Evolutionary conservation across 2,797 vertebrate species (phyloP), one percentile per base, ranked within the genome.

Genomic region (Carapus acus): DNA sequence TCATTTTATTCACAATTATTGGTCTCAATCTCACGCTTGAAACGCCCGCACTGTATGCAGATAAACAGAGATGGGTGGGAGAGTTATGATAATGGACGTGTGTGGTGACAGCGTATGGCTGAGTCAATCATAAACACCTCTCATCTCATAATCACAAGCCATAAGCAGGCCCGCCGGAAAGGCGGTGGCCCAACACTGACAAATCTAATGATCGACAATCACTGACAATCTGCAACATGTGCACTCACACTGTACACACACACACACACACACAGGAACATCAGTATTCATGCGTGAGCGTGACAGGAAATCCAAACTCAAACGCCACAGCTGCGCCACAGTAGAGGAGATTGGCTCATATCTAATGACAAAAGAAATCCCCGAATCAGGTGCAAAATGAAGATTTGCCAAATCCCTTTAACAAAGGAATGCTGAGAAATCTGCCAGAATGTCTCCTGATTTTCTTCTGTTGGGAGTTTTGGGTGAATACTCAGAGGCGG

Each of bases 61-160:
- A 76, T 79, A 45, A 80, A 58, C 64, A 41, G 59, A 52, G 73
- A 67, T 65, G 62, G 66, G 70, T 73, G 38, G 20, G 45, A 44
- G 67, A 82, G 71, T 76, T 78, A 80, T 66, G 69, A 73, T 87
- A 85, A 83, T 84, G 70, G 57, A 52, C 72, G 66, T 58, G 69
- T 81, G 72, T 77, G 71, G 71, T 76, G 81, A 81, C 76, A 76
- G 80, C 62, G 54, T 65, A 82, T 73, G 76, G 78, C 73, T 82
- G 73, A 84, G 77, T 86, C 84, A 82, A 83, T 87, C 83, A 80
- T 39, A 71, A 73, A 75, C 48, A 57, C 58, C 75, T 85, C 82
- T 87, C 65, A 82, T 84, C 81, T 82, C 71, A 20, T 82, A 79
- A 86, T 77, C 82, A 80, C 62, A 77, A 83, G 77, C 68, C 74